Conservation (phyloP, 2,113 vertebrate species). For the Zosterops borbonicus region DNA sequence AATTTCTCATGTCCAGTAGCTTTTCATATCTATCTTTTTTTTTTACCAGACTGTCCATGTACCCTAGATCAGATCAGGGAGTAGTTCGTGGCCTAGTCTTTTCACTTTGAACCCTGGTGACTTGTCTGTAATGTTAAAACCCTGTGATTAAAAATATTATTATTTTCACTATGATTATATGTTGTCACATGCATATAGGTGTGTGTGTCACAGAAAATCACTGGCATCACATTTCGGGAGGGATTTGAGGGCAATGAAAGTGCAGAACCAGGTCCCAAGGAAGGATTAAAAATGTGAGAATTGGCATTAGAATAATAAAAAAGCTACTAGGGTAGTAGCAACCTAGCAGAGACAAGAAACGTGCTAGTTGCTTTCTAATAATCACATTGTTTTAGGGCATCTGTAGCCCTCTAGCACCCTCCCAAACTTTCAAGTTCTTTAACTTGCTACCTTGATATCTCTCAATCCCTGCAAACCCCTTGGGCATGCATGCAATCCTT, state of each 20-base stretch:
- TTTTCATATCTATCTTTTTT: background rate
- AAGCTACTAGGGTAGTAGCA: background rate
- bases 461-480: background rate
- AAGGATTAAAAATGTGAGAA: background rate
- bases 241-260: background rate
- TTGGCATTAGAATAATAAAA: background rate
- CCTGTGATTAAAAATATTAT: background rate
- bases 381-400: background rate
- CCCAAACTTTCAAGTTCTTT: background rate
- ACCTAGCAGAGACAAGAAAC: background rate
- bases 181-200: background rate
- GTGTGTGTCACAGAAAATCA: background rate
- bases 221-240: background rate
- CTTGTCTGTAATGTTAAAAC: background rate
- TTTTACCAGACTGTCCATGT: background rate
- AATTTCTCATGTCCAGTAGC: background rate
- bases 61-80: background rate
- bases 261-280: background rate
- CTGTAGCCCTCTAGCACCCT: background rate
- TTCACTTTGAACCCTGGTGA: background rate
- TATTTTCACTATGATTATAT: background rate
- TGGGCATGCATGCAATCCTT: background rate
- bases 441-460: background rate
- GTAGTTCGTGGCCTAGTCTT: background rate
- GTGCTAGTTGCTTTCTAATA: background rate